Evolutionary conservation across 2,888 invertebrate genomes (phyloP).

Genomic region (Allacma fusca): DNA sequence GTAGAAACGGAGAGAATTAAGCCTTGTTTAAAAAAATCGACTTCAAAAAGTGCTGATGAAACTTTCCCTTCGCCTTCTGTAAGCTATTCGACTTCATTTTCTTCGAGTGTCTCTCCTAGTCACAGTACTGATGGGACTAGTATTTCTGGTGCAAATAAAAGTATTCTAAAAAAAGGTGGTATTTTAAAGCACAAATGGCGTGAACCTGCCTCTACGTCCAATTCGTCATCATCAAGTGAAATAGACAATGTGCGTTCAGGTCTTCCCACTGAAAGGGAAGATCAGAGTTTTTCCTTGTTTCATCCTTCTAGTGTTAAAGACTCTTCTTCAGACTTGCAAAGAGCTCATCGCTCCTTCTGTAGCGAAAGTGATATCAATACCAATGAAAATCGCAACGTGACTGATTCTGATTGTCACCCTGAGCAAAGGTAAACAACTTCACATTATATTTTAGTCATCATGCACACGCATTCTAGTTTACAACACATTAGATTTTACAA

Average conservation of each 20-base stretch:
- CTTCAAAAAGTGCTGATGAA: conserved; percentile 46
- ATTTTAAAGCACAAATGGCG: conserved; percentile 42
- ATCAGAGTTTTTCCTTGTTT: background rate
- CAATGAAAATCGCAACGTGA: conserved; percentile 7
- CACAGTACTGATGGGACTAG: conserved; percentile 14
- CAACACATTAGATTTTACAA: too few relatives aligned
- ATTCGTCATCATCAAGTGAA: conserved; percentile 37
- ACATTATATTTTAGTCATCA: background rate
- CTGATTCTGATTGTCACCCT: background rate
- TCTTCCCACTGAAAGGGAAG: conserved; percentile 18
- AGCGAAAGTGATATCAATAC: conserved; percentile 36
- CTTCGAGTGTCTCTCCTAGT: conserved; percentile 24
- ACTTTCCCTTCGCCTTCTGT: conserved; percentile 24
- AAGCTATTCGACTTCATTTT: conserved; percentile 27
- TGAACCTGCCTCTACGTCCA: conserved; percentile 43
- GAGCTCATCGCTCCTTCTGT: conserved; percentile 20
- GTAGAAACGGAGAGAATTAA: conserved; percentile 51
- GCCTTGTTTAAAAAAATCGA: conserved; percentile 55
- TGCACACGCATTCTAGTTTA: too few relatives aligned
- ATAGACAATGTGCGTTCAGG: conserved; percentile 36
- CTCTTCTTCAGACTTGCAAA: conserved; percentile 9
- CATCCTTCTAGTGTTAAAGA: background rate
- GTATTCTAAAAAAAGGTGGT: conserved; percentile 49
- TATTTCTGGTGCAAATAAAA: conserved; percentile 33
- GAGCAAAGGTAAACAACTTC: background rate